These are phyloP conservation scores for Drosophila arizonae DNA, from an alignment of 1,140 invertebrate species.

Conservation along the genomic window DNA sequence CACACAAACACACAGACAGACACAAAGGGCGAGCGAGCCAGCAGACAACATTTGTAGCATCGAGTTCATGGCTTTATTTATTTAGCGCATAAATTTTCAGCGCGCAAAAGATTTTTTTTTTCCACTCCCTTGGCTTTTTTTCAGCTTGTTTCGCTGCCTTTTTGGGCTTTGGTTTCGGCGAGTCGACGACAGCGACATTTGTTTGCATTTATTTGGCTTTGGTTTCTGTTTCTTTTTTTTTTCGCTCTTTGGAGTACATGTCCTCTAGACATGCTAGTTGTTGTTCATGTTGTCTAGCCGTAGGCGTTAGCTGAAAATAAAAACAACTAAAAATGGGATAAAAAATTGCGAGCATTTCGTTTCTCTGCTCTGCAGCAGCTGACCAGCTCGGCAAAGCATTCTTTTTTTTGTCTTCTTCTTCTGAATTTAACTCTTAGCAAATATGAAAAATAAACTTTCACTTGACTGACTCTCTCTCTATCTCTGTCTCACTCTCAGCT, in stretches of 20 bases:
- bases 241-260: constrained; percentile 17
- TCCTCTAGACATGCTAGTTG: constrained; percentile 43
- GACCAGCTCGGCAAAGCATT: neutral
- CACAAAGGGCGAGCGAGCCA: neutral
- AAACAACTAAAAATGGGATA: neutral
- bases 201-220: constrained; percentile 76
- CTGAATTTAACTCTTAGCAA: constrained; percentile 2
- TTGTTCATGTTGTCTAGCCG: constrained; percentile 55
- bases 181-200: constrained; percentile 59
- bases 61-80: constrained; percentile 80
- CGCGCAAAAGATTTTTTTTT: constrained; percentile 57
- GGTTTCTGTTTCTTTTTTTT: too few species aligned
- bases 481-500: neutral
- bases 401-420: too few species aligned
- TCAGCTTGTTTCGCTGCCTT: constrained; percentile 17
- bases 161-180: constrained; percentile 19
- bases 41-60: constrained; percentile 36
- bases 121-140: constrained; percentile 17
- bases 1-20: constrained; percentile 1
- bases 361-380: neutral
- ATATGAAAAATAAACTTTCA: constrained; percentile 18
- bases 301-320: constrained; percentile 37
- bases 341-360: too few species aligned
- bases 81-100: constrained; percentile 78
- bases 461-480: neutral